Evolutionary conservation across 2,113 vertebrate species (phyloP).

Genomic region (Strix aluco): DNA sequence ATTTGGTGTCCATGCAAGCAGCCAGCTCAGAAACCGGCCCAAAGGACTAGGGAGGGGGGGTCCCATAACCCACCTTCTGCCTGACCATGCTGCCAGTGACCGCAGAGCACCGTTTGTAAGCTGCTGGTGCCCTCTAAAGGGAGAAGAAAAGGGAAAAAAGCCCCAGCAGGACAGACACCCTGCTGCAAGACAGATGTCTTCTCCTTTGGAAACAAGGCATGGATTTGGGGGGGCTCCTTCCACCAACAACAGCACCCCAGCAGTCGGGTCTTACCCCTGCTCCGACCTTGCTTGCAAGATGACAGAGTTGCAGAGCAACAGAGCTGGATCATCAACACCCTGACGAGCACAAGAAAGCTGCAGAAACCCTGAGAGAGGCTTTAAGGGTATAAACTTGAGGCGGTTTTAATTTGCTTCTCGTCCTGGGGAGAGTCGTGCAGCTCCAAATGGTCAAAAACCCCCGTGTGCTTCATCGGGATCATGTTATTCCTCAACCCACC

Average conservation of each 20-base stretch:
- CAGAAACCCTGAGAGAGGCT: neutral
- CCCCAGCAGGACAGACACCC: neutral
- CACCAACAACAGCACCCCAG: neutral
- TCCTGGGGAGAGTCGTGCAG: neutral
- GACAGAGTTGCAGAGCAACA: neutral
- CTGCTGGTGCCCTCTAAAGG: constrained; percentile 40
- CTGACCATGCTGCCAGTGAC: neutral
- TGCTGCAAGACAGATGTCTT: neutral
- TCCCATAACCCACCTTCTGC: neutral
- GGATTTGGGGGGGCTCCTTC: neutral
- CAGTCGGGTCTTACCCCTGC: neutral
- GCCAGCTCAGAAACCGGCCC: neutral
- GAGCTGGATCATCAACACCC: too few species aligned
- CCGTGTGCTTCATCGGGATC: accelerated
- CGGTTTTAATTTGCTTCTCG: neutral
- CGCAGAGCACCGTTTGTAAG: neutral
- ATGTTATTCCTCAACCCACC: neutral
- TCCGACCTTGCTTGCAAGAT: neutral
- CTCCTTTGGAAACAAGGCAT: neutral
- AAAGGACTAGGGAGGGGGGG: too few species aligned
- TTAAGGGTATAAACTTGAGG: neutral
- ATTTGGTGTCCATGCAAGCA: accelerated
- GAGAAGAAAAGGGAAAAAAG: neutral
- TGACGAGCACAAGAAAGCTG: neutral
- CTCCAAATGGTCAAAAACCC: neutral